Conservation (phyloP, 2,797 vertebrate genomes). For the Falco peregrinus region DNA sequence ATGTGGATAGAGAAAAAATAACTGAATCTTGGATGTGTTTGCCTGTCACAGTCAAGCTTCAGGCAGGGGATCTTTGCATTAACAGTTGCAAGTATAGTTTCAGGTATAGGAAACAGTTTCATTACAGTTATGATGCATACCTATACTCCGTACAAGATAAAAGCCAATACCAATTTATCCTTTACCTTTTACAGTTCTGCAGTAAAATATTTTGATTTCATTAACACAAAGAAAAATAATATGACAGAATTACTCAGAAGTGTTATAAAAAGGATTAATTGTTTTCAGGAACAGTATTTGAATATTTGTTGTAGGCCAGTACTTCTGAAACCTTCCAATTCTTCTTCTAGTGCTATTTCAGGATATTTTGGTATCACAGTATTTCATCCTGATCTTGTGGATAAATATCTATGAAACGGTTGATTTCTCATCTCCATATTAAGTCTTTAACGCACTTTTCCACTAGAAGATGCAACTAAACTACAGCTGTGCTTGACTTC, state of each 20-base stretch:
- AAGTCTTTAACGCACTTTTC: neutral
- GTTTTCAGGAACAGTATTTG: neutral
- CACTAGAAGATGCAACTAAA: neutral
- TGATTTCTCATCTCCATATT: neutral
- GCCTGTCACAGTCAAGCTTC: neutral
- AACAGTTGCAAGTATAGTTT: neutral
- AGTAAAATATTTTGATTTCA: neutral
- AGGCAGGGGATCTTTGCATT: neutral
- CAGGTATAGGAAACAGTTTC: neutral
- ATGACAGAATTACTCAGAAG: neutral
- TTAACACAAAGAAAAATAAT: neutral
- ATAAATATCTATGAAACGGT: neutral
- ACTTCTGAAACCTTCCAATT: neutral
- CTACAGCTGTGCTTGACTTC: neutral
- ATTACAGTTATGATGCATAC: neutral
- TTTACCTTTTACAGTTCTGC: neutral
- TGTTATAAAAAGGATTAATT: neutral
- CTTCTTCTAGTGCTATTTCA: neutral
- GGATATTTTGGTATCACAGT: neutral
- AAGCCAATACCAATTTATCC: neutral
- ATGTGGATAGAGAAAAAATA: neutral
- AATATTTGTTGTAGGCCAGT: neutral
- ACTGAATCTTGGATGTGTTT: neutral
- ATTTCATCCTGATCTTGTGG: neutral
- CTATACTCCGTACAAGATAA: neutral